Percentiles rank a stretch among this genome's conserved stretches.
phyloP scores from a whole-genome alignment of 2,113 vertebrate species.

The Oncorhynchus masou region DNA sequence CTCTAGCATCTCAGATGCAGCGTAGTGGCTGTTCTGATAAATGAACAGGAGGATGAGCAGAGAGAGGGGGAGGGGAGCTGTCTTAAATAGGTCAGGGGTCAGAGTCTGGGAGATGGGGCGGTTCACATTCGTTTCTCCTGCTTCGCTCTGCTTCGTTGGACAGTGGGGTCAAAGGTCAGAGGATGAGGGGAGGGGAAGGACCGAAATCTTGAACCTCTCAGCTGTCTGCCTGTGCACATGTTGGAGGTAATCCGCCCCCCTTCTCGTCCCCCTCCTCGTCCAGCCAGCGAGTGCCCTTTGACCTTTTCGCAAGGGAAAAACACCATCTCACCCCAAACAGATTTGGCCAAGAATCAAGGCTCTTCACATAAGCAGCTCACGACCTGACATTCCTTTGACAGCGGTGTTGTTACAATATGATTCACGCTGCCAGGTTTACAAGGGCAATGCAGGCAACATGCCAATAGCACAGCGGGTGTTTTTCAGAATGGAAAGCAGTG shows the following conservation, averaged over 20 bases:
- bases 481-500: too few species aligned
- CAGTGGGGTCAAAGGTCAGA: constrained; percentile 38
- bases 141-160: constrained; percentile 32
- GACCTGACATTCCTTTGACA: constrained; percentile 11
- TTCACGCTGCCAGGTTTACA: constrained; percentile 21
- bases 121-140: constrained; percentile 50
- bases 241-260: constrained; percentile 7
- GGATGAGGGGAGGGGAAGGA: not conserved
- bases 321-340: constrained; percentile 12
- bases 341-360: constrained; percentile 16
- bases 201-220: constrained; percentile 10
- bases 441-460: constrained; percentile 10
- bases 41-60: not conserved
- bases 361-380: not conserved
- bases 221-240: constrained; percentile 5
- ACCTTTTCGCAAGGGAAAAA: constrained; percentile 13
- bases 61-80: constrained; percentile 20
- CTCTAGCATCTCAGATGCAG: not conserved
- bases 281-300: constrained; percentile 2
- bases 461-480: constrained; percentile 3
- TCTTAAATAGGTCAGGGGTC: constrained; percentile 35
- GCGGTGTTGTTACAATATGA: constrained; percentile 9
- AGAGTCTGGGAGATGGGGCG: constrained; percentile 21
- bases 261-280: not conserved
- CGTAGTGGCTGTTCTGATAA: constrained; percentile 5